These are phyloP conservation scores for Diplodus puntazzo DNA, from an alignment of 2,797 vertebrate species.

Conservation along the genomic window DNA sequence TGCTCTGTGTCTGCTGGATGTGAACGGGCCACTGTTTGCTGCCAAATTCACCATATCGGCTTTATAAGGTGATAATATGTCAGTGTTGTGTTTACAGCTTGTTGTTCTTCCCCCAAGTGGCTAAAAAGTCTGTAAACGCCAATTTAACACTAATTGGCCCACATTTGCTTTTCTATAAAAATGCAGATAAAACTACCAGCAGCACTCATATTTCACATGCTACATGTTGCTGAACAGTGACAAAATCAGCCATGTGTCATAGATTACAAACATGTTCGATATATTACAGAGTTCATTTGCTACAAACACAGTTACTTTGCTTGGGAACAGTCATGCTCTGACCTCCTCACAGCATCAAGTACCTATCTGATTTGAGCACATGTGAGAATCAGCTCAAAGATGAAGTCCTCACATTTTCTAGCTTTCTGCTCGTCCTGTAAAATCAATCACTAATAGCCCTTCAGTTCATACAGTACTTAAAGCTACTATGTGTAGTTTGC, in stretches of 20 bases:
- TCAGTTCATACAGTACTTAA: background rate
- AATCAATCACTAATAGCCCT: background rate
- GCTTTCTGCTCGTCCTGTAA: no score
- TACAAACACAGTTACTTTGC: background rate
- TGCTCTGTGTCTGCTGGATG: background rate
- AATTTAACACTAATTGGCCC: background rate
- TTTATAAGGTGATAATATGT: background rate
- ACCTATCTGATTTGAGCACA: background rate
- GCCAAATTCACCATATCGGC: no score
- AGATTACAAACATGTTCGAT: conserved; percentile 2
- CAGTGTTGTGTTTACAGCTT: background rate
- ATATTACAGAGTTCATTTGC: background rate
- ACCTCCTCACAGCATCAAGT: background rate
- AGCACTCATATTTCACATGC: background rate
- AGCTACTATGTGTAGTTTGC: background rate
- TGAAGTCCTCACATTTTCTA: background rate
- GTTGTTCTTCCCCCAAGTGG: background rate
- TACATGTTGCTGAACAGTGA: background rate
- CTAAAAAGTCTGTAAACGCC: background rate
- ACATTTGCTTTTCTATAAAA: background rate
- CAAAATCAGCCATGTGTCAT: background rate
- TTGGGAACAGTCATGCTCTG: background rate
- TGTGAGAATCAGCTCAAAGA: background rate
- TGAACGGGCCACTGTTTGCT: background rate
- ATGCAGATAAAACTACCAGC: background rate